Conservation (phyloP, 1,140 invertebrate genomes). For the Drosophila albomicans region DNA sequence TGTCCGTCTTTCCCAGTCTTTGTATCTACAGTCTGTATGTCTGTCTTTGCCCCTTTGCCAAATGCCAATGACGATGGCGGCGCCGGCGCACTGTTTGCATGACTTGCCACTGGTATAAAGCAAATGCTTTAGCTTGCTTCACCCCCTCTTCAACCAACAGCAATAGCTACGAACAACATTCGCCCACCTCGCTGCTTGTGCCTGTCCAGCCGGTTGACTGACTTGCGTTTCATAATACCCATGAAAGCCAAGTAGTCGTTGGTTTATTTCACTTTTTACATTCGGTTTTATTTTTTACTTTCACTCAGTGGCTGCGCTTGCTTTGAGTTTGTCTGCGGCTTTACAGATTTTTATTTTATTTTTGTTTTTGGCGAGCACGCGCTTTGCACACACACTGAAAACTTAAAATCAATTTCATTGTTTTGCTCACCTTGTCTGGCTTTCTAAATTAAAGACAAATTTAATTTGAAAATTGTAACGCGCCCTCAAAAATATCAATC, state of each 20-base stretch:
- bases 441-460: conserved; percentile 52
- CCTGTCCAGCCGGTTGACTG: conserved; percentile 40
- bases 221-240: conserved; percentile 58
- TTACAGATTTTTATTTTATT: conserved; percentile 13
- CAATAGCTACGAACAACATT: not conserved
- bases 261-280: conserved; percentile 46
- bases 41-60: conserved; percentile 1
- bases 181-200: not conserved
- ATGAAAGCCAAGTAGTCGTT: conserved; percentile 46
- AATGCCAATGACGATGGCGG: not conserved
- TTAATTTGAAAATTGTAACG: conserved; percentile 51
- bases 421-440: conserved; percentile 34
- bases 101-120: conserved; percentile 30
- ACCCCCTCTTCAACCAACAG: too few species aligned
- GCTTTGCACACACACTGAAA: conserved; percentile 2
- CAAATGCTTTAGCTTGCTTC: too few species aligned
- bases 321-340: conserved; percentile 23
- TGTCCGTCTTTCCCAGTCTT: not conserved
- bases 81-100: conserved; percentile 39
- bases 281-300: conserved; percentile 41
- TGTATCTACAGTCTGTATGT: not conserved
- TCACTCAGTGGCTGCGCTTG: conserved; percentile 41
- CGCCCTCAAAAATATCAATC: not conserved
- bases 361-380: conserved; percentile 26
- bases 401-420: conserved; percentile 52